A percentile compares a stretch with the other conserved stretches of the same genome.
Evolutionary conservation across 2,113 vertebrate genomes (phyloP).

Genomic region (Otolemur garnettii): DNA sequence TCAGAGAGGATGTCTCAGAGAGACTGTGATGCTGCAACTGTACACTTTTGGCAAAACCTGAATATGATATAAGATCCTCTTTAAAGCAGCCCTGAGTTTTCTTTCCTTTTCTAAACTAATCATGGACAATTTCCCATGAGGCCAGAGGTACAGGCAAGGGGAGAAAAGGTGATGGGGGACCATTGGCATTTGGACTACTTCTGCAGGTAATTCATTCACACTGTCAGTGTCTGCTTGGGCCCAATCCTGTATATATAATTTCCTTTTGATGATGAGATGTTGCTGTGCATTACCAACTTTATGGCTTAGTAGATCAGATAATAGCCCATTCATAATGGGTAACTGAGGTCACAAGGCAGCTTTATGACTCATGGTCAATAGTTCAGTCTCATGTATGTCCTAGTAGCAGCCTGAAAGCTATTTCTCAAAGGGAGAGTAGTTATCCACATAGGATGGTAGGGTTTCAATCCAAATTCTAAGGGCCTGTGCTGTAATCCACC

Average conservation of each 20-base stretch:
- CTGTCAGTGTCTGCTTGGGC: too few relatives aligned
- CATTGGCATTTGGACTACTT: not conserved
- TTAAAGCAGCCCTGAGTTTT: not conserved
- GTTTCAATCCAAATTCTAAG: not conserved
- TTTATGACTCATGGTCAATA: not conserved
- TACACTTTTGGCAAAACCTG: accelerated
- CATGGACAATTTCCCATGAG: not conserved
- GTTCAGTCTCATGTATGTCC: not conserved
- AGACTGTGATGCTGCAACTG: not conserved
- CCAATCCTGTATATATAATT: not conserved
- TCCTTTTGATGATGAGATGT: not conserved
- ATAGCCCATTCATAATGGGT: not conserved
- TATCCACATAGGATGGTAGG: not conserved
- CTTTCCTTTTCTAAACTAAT: not conserved
- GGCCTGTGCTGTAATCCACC: not conserved
- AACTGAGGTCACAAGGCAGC: not conserved
- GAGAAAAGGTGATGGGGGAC: not conserved
- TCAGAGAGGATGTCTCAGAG: too few relatives aligned
- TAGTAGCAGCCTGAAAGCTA: not conserved
- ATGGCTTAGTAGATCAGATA: not conserved
- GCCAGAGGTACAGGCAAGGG: not conserved
- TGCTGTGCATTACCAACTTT: not conserved
- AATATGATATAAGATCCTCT: not conserved
- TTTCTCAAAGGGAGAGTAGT: not conserved
- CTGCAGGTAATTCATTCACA: not conserved